Percentiles rank a stretch among this genome's conserved stretches.
Evolutionary conservation across 2,888 invertebrate species (phyloP).

Genomic region (Cancer borealis): DNA sequence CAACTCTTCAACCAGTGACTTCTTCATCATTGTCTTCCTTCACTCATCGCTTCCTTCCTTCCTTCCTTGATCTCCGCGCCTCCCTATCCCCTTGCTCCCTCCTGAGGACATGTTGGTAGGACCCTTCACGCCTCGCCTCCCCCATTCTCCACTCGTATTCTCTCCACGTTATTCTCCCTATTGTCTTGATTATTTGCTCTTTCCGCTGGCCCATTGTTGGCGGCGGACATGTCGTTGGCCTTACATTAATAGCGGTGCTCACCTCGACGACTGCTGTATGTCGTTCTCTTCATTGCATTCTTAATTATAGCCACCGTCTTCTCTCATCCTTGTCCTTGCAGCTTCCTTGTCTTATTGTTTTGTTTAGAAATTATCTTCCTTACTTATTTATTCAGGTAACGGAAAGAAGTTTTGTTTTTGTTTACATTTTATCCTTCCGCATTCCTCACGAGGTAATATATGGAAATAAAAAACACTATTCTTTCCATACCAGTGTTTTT

Average conservation of each 20-base stretch:
- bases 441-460: neutral
- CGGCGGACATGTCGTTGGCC: slow-evolving; percentile 34
- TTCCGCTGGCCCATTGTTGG: slow-evolving; percentile 61
- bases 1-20: neutral
- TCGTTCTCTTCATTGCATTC: neutral
- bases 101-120: neutral
- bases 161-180: slow-evolving; percentile 52
- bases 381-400: neutral
- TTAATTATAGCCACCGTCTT: neutral
- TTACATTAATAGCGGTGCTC: slow-evolving; percentile 40
- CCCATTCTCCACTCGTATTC: slow-evolving; percentile 54
- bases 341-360: neutral
- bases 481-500: neutral
- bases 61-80: too few relatives aligned
- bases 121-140: slow-evolving; percentile 54
- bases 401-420: neutral
- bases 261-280: slow-evolving; percentile 27
- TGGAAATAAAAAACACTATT: neutral
- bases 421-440: neutral
- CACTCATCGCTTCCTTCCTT: too few relatives aligned
- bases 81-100: neutral
- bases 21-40: neutral
- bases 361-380: neutral
- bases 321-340: neutral
- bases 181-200: slow-evolving; percentile 59